A percentile compares a stretch with the other conserved stretches of the same genome.
phyloP scores from a whole-genome alignment of 2,888 invertebrate species.

The Cheilosia scutellata region DNA sequence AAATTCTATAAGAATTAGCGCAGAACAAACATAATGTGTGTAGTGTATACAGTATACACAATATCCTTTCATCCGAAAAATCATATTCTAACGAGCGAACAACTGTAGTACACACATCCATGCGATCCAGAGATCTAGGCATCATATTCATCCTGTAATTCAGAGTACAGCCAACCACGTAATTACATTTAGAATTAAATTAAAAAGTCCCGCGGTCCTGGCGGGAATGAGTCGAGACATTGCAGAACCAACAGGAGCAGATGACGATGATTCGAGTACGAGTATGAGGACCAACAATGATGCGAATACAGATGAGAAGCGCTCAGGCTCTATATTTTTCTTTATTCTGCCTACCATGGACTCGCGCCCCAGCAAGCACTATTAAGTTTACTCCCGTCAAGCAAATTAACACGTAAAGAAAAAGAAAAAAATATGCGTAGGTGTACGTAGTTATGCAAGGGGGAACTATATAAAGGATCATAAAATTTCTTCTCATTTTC shows the following conservation, averaged over 20 bases:
- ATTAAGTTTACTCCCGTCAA: slow-evolving; percentile 39
- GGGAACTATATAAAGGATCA: slow-evolving; percentile 26
- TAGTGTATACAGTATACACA: neutral
- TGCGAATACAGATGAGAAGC: slow-evolving; percentile 44
- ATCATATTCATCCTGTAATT: slow-evolving; percentile 56
- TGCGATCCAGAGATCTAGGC: slow-evolving; percentile 22
- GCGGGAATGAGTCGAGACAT: slow-evolving; percentile 25
- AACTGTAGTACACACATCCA: slow-evolving; percentile 12
- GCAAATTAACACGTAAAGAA: slow-evolving; percentile 55
- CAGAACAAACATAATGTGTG: neutral
- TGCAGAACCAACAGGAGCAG: neutral
- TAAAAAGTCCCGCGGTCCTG: slow-evolving; percentile 39
- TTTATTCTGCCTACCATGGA: slow-evolving; percentile 12
- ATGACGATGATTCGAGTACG: slow-evolving; percentile 15
- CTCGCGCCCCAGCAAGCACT: neutral
- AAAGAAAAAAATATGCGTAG: slow-evolving; percentile 34
- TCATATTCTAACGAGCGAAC: slow-evolving; percentile 33
- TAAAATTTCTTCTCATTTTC: slow-evolving; percentile 4
- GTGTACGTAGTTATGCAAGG: neutral
- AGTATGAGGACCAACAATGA: slow-evolving; percentile 7
- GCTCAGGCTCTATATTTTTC: slow-evolving; percentile 18
- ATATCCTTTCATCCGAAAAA: slow-evolving; percentile 58
- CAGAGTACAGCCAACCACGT: slow-evolving; percentile 59
- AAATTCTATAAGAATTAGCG: slow-evolving; percentile 39
- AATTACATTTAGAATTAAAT: slow-evolving; percentile 69